phyloP scores from a whole-genome alignment of 2,113 vertebrate genomes.

The Mesembrinibis cayennensis region DNA sequence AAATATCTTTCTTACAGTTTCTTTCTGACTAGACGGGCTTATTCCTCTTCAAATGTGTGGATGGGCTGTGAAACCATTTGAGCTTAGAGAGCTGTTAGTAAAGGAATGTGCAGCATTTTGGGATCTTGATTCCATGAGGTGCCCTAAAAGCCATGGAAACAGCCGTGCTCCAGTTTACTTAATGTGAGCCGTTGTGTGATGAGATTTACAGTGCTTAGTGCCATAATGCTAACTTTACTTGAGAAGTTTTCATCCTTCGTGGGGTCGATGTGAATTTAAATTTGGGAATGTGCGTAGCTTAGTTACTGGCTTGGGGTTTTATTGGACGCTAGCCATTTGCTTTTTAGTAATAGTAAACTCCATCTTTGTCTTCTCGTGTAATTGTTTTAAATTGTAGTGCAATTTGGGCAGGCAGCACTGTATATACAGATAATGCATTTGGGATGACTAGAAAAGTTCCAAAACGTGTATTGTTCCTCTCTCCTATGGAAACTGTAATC shows the following conservation, averaged over 20 bases:
- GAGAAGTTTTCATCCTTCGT: background rate
- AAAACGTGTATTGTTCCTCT: background rate
- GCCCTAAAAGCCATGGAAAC: background rate
- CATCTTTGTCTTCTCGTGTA: background rate
- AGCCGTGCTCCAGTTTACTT: fast-evolving
- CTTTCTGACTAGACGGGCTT: background rate
- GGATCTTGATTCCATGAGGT: background rate
- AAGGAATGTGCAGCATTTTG: background rate
- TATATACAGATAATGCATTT: fast-evolving
- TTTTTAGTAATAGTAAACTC: background rate
- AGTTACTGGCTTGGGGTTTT: background rate
- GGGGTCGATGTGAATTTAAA: background rate
- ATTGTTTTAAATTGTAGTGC: background rate
- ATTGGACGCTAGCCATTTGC: fast-evolving
- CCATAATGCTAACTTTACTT: background rate
- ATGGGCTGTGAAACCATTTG: background rate
- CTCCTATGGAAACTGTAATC: background rate
- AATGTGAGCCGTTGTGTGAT: fast-evolving
- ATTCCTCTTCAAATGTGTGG: background rate
- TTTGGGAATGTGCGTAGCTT: background rate
- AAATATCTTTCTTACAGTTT: background rate
- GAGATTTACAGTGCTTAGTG: fast-evolving
- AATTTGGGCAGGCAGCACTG: background rate
- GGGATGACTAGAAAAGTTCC: background rate
- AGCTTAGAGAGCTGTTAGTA: background rate